Evolutionary conservation across 2,888 invertebrate genomes (phyloP).

Genomic region (Lymantria monacha): DNA sequence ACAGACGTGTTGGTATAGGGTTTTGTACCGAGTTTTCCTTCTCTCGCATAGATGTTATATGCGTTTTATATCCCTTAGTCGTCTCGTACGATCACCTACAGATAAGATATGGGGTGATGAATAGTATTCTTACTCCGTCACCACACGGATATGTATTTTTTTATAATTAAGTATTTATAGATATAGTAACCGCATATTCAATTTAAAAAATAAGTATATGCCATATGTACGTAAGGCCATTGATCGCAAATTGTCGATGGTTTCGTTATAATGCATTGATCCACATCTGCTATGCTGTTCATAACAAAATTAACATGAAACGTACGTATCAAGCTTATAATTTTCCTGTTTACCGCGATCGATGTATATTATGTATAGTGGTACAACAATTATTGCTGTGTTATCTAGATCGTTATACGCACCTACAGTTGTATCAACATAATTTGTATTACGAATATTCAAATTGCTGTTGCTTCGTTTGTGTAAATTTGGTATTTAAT

Average conservation of each 20-base stretch:
- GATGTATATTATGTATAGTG: slow-evolving; percentile 21
- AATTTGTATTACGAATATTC: background rate
- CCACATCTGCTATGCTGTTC: slow-evolving; percentile 39
- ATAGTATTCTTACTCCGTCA: no score
- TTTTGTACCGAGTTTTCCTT: no score
- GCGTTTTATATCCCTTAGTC: no score
- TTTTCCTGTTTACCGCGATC: slow-evolving; percentile 38
- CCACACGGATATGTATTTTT: no score
- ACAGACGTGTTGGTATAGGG: no score
- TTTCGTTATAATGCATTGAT: slow-evolving; percentile 38
- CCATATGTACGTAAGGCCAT: slow-evolving; percentile 24
- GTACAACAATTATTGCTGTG: slow-evolving; percentile 20
- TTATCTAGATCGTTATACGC: slow-evolving; percentile 22
- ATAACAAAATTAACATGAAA: slow-evolving; percentile 31
- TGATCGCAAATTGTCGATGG: slow-evolving; percentile 35
- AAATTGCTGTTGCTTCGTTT: background rate
- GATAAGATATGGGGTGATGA: no score
- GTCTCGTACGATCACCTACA: no score
- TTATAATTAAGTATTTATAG: no score
- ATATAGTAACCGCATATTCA: no score
- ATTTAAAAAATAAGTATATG: background rate
- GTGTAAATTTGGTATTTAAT: no score
- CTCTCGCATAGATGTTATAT: no score
- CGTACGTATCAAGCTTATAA: slow-evolving; percentile 15
- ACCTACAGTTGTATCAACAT: slow-evolving; percentile 3